Evolutionary conservation across 1,140 invertebrate species (phyloP).

Genomic region (Eupristina koningsbergeri): DNA sequence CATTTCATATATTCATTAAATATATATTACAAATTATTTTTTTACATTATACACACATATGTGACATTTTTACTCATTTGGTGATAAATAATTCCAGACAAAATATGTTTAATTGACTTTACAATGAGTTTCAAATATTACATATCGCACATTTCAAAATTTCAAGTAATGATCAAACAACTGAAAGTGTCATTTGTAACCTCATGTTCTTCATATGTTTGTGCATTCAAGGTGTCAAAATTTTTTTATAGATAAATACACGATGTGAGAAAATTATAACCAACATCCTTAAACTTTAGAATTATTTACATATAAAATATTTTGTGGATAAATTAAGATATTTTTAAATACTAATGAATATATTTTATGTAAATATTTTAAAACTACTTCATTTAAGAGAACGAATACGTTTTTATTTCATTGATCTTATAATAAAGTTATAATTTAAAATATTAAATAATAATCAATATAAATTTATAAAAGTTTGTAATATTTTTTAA

Average conservation of each 20-base stretch:
- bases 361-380: background rate
- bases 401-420: background rate
- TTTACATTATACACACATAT: no score
- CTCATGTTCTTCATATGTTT: background rate
- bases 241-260: background rate
- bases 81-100: background rate
- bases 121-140: background rate
- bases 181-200: background rate
- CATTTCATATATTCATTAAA: no score
- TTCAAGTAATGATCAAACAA: background rate
- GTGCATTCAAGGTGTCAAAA: background rate
- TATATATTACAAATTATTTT: no score
- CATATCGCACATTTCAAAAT: background rate
- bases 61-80: no score
- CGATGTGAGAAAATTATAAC: background rate
- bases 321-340: background rate
- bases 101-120: background rate
- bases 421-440: background rate
- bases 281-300: background rate
- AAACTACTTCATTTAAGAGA: background rate
- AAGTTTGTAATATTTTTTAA: no score
- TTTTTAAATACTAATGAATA: background rate
- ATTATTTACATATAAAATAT: background rate
- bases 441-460: no score
- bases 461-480: no score